A percentile compares a stretch with the other conserved stretches of the same genome.
These are phyloP conservation scores for Oophaga pumilio DNA, from an alignment of 2,113 vertebrate species.

Conservation along the genomic window DNA sequence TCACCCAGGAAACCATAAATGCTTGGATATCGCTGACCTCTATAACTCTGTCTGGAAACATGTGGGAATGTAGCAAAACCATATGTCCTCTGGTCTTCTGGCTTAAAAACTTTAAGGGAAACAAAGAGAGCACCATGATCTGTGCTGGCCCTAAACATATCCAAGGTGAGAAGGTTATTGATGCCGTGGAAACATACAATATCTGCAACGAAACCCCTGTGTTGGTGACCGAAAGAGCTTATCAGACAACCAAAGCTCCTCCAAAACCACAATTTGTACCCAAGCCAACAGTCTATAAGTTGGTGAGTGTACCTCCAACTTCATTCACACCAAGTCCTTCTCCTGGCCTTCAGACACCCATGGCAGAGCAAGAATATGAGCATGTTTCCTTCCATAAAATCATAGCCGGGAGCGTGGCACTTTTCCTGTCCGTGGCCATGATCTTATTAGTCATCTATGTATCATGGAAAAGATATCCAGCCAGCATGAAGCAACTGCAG, in stretches of 20 bases:
- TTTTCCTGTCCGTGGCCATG: constrained; percentile 92
- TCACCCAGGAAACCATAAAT: constrained; percentile 90
- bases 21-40: constrained; percentile 94
- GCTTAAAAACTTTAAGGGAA: constrained; percentile 94
- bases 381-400: constrained; percentile 97
- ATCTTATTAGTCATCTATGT: constrained; percentile 96
- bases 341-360: constrained; percentile 73
- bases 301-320: constrained; percentile 70
- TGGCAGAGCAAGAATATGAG: constrained; percentile 85
- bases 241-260: constrained; percentile 74
- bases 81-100: constrained; percentile 91
- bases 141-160: constrained; percentile 92
- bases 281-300: constrained; percentile 76
- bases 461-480: constrained; percentile 94
- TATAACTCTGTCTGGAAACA: constrained; percentile 91
- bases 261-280: constrained; percentile 75
- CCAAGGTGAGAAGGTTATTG: constrained; percentile 91
- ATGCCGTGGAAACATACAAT: constrained; percentile 88
- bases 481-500: constrained; percentile 94
- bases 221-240: constrained; percentile 75
- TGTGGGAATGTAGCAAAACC: constrained; percentile 93
- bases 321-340: constrained; percentile 69
- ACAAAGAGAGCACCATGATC: constrained; percentile 91
- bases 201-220: constrained; percentile 83
- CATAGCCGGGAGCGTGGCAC: constrained; percentile 91